Percentiles rank a stretch among this genome's conserved stretches.
These are phyloP conservation scores for Zalophus californianus DNA, from an alignment of 2,797 vertebrate genomes.

Conservation along the genomic window DNA sequence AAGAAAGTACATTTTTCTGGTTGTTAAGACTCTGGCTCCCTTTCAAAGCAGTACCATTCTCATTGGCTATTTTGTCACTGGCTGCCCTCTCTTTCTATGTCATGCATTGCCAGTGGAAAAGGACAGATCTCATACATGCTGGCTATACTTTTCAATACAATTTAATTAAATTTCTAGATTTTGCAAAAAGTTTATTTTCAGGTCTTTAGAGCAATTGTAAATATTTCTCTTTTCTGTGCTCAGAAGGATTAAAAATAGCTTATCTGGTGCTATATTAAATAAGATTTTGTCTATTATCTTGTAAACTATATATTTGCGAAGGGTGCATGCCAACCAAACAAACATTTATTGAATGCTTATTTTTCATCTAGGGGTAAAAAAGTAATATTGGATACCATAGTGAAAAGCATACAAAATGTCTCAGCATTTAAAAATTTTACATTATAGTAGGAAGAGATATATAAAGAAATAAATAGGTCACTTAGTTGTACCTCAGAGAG, in stretches of 20 bases:
- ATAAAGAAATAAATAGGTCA: neutral
- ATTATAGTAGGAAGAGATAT: neutral
- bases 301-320: neutral
- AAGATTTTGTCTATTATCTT: conserved; percentile 17
- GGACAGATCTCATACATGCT: neutral
- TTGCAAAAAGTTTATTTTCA: neutral
- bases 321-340: neutral
- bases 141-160: neutral
- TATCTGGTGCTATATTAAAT: neutral
- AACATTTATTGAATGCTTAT: neutral
- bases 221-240: neutral
- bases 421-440: neutral
- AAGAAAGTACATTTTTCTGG: neutral
- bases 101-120: neutral
- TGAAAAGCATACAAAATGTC: neutral
- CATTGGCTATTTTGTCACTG: neutral
- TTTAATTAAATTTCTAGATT: neutral
- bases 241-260: neutral
- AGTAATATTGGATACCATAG: neutral
- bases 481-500: neutral
- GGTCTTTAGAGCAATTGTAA: neutral
- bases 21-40: neutral
- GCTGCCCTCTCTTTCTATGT: neutral
- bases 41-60: neutral
- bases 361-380: neutral